Base-by-base conservation (phyloP, 1,140 invertebrate genomes). In the Metopolophium dirhodum region DNA sequence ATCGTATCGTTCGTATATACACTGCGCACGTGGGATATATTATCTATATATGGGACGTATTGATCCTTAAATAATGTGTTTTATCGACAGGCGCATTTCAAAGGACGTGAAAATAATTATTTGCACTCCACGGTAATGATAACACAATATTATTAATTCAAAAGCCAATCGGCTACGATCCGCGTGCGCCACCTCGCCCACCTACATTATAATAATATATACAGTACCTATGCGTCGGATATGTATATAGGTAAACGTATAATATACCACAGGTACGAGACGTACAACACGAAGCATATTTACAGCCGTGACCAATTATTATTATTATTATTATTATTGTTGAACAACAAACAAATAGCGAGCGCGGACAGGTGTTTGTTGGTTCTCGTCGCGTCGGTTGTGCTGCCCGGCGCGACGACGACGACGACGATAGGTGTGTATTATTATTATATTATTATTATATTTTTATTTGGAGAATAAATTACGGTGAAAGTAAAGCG, bases 391-490 rank as follows among this genome's bases (percentile, higher is more conserved):
- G 61, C 30, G 30, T 20, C 26, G 68, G 41, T 35, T 18, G 90
- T 91, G 51, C n/a, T 11, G n/a, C 37, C 57, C 35, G 18, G 51
- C 51, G 51, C 51, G 49, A 91, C 91, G 68, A 26, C 57, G 61
- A 61, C 57, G 61, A 68, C 54, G 57, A 61, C 57, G 57, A 61
- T 61, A 61, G 30, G 68, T 51, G 90, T 82, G 35, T 57, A 86
- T 9, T 57, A 57, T 57, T 61, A 83, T 85, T 26, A 85, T 85
- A 30, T 11, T 47, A 41, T 47, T 92, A 82, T 92, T 51, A 83
- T 51, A 77, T 92, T 83, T 92, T 92, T 92, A 83, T 92, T 92
- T 51, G 91, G n/a, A 82, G 77, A 92, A 92, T 92, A 92, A 92
- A 92, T 92, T 83, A 92, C 91, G n/a, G 91, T 51, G 45, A 92